Evolutionary conservation across 2,113 vertebrate species (phyloP), one percentile per base, ranked within the genome.

Genomic region (Irena cyanogastra): DNA sequence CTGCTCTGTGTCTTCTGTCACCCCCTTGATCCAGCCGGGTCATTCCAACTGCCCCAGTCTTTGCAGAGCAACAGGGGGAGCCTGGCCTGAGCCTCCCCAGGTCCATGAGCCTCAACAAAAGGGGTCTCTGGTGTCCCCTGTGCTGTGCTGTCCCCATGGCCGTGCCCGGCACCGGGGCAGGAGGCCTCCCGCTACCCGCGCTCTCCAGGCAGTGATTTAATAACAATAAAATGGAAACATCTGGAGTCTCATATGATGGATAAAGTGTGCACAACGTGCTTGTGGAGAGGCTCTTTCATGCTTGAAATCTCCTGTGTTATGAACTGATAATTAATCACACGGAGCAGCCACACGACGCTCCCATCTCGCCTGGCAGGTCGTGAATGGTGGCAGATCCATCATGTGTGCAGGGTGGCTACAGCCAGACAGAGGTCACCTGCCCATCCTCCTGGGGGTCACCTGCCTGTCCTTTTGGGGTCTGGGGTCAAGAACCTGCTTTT

Each of bases 161-260:
- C 0, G 10, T 89, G 53, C 90, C 92, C 14, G 0, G 85, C 65
- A 17, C 61, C 4, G 9, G 87, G 82, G 64, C 88, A 66, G 90
- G 94, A 95, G 93, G 89, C 95, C 92, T 93, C 90, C 20, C 1
- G 1, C 37, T 90, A 77, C 80, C 74, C n/a, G 0, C 15, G 4
- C 61, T 91, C 91, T 92, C 64, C 77, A 91, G 94, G 80, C 83
- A 6, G 68, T 64, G 89, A 93, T 75, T 95, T 96, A 87, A 87
- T 93, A 87, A 59, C 50, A 83, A 86, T 70, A 92, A 93, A 93
- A 89, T 84, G 65, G 91, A 95, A 95, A 94, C 84, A 91, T 93
- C 93, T 95, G 95, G 95, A 91, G 61, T 13, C 78, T 79, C 61
- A 11, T 64, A 44, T 84, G 93, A 92, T 76, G 94, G 91, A 96